Conservation (phyloP, 2,888 invertebrate genomes). For the Lasioglossum pauxillum region DNA sequence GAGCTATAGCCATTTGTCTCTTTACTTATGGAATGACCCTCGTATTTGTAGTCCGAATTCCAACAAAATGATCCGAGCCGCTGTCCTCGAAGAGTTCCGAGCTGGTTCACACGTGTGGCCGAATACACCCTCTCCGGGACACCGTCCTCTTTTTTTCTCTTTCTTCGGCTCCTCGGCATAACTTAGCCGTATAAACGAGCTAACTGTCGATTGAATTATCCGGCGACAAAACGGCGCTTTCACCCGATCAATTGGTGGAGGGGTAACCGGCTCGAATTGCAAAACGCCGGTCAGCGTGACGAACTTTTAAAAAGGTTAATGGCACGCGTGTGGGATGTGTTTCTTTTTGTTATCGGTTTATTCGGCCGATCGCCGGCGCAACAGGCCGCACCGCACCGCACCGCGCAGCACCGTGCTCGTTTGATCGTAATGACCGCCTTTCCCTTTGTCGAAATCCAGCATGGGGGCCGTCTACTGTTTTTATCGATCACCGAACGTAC, state of each 20-base stretch:
- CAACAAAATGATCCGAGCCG: too few species aligned
- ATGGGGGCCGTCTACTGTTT: conserved; percentile 35
- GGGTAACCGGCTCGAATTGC: conserved; percentile 59
- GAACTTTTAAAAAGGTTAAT: conserved; percentile 61
- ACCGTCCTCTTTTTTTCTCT: neutral
- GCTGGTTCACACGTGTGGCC: neutral
- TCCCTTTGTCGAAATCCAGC: conserved; percentile 44
- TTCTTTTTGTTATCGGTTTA: conserved; percentile 59
- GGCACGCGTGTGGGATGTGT: conserved; percentile 63
- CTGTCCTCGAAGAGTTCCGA: neutral
- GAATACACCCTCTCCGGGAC: neutral
- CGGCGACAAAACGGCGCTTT: conserved; percentile 59
- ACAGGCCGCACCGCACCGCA: neutral
- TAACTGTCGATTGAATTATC: conserved; percentile 50
- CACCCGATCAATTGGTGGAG: conserved; percentile 49
- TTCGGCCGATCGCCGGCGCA: conserved; percentile 34
- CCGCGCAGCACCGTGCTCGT: conserved; percentile 21
- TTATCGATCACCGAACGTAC: conserved; percentile 47
- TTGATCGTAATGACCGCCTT: conserved; percentile 63
- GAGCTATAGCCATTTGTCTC: too few species aligned
- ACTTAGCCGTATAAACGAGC: neutral
- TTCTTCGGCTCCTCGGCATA: neutral
- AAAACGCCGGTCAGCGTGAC: conserved; percentile 53
- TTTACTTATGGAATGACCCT: too few species aligned
- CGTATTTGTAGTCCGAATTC: too few species aligned